These are phyloP conservation scores for Drosophila falleni DNA, from an alignment of 2,888 invertebrate genomes.

Conservation along the genomic window DNA sequence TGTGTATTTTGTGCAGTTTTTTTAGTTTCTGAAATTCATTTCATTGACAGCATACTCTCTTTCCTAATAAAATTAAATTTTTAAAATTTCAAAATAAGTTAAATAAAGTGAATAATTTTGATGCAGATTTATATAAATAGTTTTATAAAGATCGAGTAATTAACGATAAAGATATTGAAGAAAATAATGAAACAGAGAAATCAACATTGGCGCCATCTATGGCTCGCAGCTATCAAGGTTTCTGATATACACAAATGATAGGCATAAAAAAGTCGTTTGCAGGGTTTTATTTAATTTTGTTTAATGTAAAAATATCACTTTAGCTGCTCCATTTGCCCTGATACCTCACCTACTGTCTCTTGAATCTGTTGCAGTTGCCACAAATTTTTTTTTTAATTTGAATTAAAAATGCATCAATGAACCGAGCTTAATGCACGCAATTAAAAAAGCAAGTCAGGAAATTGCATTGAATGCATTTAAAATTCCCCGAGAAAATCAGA, in stretches of 20 bases:
- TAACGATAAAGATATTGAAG: not conserved
- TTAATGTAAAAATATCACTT: conserved; percentile 17
- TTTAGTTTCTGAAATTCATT: not conserved
- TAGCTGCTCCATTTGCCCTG: conserved; percentile 20
- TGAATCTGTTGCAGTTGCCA: conserved; percentile 13
- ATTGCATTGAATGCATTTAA: conserved; percentile 74
- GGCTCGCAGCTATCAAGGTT: not conserved
- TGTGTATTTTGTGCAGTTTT: not conserved
- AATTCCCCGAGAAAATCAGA: conserved; percentile 68
- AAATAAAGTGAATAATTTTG: not conserved
- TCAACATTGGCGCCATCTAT: too few species aligned
- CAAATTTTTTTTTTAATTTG: conserved; percentile 69
- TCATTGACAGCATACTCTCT: not conserved
- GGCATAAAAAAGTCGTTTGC: too few species aligned
- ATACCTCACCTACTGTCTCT: conserved; percentile 3
- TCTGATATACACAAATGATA: too few species aligned
- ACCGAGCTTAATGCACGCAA: conserved; percentile 72
- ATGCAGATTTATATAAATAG: fast-evolving
- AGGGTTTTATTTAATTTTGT: not conserved
- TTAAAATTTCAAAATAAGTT: not conserved
- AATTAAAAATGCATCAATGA: conserved; percentile 78
- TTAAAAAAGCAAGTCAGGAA: conserved; percentile 77
- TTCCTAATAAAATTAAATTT: not conserved
- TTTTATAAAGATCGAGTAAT: not conserved
- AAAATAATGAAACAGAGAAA: too few species aligned